These are phyloP conservation scores for Papilio dardanus DNA, from an alignment of 1,140 invertebrate genomes.

Conservation along the genomic window DNA sequence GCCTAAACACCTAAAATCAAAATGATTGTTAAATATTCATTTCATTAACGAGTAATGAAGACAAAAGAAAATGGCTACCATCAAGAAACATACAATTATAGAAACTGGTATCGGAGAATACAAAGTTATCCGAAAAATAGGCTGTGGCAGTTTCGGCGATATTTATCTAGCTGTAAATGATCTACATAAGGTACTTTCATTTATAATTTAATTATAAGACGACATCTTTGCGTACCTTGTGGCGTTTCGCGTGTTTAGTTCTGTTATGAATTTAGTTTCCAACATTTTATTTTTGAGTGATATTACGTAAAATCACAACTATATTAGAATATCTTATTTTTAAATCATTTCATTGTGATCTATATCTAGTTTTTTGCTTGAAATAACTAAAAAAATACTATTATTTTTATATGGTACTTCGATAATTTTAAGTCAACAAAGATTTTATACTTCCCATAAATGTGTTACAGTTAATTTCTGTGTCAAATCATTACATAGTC, in stretches of 20 bases:
- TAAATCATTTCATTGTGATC: background rate
- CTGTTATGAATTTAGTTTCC: background rate
- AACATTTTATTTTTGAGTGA: background rate
- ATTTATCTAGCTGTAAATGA: conserved; percentile 98
- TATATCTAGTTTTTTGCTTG: background rate
- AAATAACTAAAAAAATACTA: background rate
- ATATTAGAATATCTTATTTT: background rate
- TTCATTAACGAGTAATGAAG: conserved; percentile 73
- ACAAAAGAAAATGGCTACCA: conserved; percentile 79
- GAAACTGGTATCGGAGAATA: conserved; percentile 90
- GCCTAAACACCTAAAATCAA: conserved; percentile 60
- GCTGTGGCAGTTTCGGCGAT: conserved; percentile 99
- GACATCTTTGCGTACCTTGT: conserved; percentile 41
- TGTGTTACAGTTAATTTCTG: background rate
- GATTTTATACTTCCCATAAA: background rate
- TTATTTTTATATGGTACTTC: background rate
- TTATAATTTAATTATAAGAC: conserved; percentile 12
- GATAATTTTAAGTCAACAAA: background rate
- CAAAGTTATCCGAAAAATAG: conserved; percentile 98
- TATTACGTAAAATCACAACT: background rate
- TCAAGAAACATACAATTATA: conserved; percentile 89
- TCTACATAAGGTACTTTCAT: conserved; percentile 90
- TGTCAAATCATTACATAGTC: background rate
- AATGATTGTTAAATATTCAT: conserved; percentile 67
- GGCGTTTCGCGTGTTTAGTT: conserved; percentile 55